Base-by-base conservation (phyloP, 2,888 invertebrate genomes). In the Oscheius sp. region DNA sequence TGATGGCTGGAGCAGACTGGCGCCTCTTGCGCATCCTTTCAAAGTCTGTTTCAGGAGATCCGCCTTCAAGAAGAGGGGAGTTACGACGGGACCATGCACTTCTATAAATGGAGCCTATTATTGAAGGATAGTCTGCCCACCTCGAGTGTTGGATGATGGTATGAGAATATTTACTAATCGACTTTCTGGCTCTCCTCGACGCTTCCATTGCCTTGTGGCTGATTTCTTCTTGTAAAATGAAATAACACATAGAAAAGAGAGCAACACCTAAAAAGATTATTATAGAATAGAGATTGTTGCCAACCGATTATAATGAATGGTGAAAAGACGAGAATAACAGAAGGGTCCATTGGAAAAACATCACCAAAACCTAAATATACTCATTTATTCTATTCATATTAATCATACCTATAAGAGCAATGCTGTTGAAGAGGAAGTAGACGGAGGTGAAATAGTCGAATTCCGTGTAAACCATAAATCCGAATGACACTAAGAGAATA, bases 211-310 rank as follows among this genome's bases (percentile, higher is more conserved):
- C 71, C 59, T 76, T 79, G 38, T 75, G 78, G 36, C 82, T 66
- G 47, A 82, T 82, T 62, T 82, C 80, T 41, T 82, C 82, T 63
- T 82, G 82, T 47, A 82, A 72, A 36, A 82, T 82, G 67, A 82
- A 82, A 62, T 82, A 82, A 70, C 82, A 82, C 82, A 82, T 82
- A 41, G 78, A 77, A 73, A 82, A 82, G 12, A 82, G 76, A 20
- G 81, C 76, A n/a, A 82, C 81, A 24, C 73, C 65, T 66, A 32
- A 38, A 56, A 28, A 8, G 17, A 2, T 24, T 5, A n/a, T n/a
- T n/a, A n/a, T n/a, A n/a, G n/a, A n/a, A 30, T 26, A 5, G 30
- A 9, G n/a, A 57, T 20, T n/a, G n/a, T n/a, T n/a, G n/a, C n/a
- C n/a, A n/a, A 54, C 80, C 82, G 30, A 81, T 49, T 0, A 82